Evolutionary conservation across 1,140 invertebrate genomes (phyloP), one percentile per base, ranked within the genome.

Genomic region (Caenorhabditis inopinata): DNA sequence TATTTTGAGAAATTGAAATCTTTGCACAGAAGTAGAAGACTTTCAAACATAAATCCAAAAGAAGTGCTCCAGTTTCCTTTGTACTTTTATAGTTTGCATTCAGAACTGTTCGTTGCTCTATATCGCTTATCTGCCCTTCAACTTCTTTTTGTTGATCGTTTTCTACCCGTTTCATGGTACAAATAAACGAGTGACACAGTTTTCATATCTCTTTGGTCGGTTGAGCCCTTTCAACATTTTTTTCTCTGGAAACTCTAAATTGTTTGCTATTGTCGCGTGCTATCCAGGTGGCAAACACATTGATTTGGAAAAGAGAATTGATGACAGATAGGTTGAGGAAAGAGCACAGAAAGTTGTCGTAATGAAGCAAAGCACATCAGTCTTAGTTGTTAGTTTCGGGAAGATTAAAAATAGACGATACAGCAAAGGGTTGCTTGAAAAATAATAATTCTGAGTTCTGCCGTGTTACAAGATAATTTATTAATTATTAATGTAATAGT

Each of bases 121-220:
- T n/a, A n/a, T 58, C 27, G 16, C 12, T 16, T 58, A 32, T 58
- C 51, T 48, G 23, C 23, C 12, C 49, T 53, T 25, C 23, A 53
- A 25, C 27, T 6, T 2, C 49, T 25, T 25, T 25, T 53, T 25
- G 29, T 29, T 58, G 14, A 32, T 16, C 35, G 29, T 68, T 68
- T 68, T 68, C 58, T 35, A 68, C 58, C 35, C 38, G 35, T 68
- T 32, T 68, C 58, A 68, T 32, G 58, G 32, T 38, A 25, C 32
- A 68, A 68, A 68, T 68, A 68, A 29, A 68, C 58, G 32, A 68
- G 38, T 29, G 58, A 38, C 58, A 68, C 58, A 68, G 38, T 68
- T 68, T 68, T 38, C 27, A 12, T 51, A 58, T 58, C 32, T 68
- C 11, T 68, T 68, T 12, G 27, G 58, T 42, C 11, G n/a, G 58